Percentiles rank a stretch among this genome's conserved stretches.
phyloP scores from a whole-genome alignment of 1,140 invertebrate species.

The Tetragonula clypearis region DNA sequence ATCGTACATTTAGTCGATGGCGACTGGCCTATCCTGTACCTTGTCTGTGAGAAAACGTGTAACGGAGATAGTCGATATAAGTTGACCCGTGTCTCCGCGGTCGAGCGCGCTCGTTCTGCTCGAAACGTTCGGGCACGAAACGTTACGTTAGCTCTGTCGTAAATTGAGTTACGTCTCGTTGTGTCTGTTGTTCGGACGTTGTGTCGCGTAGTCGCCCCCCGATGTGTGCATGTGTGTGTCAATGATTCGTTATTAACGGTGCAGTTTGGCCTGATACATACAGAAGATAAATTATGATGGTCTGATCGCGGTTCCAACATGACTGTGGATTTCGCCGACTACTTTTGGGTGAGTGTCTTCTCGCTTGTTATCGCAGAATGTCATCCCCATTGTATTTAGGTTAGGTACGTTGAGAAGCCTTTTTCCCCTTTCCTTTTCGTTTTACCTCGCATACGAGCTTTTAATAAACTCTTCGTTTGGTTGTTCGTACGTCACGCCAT shows the following conservation, averaged over 20 bases:
- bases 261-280: constrained; percentile 39
- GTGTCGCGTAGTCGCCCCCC: background rate
- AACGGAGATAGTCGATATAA: constrained; percentile 54
- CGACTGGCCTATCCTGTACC: too few species aligned
- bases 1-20: too few species aligned
- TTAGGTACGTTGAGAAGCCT: constrained; percentile 46
- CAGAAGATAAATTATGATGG: constrained; percentile 66
- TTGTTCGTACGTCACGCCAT: background rate
- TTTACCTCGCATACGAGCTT: too few species aligned
- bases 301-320: constrained; percentile 81
- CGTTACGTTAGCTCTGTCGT: constrained; percentile 26
- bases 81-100: constrained; percentile 63
- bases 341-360: constrained; percentile 88
- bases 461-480: background rate
- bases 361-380: background rate
- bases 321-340: constrained; percentile 91
- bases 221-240: constrained; percentile 27
- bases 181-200: constrained; percentile 22
- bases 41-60: background rate
- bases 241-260: constrained; percentile 45
- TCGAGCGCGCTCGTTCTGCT: constrained; percentile 61
- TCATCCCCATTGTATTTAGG: constrained; percentile 54
- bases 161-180: constrained; percentile 44
- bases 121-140: constrained; percentile 49
- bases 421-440: background rate